Evolutionary conservation across 2,888 invertebrate species (phyloP), one percentile per base, ranked within the genome.

Genomic region (Prosopocoilus inquinatus): DNA sequence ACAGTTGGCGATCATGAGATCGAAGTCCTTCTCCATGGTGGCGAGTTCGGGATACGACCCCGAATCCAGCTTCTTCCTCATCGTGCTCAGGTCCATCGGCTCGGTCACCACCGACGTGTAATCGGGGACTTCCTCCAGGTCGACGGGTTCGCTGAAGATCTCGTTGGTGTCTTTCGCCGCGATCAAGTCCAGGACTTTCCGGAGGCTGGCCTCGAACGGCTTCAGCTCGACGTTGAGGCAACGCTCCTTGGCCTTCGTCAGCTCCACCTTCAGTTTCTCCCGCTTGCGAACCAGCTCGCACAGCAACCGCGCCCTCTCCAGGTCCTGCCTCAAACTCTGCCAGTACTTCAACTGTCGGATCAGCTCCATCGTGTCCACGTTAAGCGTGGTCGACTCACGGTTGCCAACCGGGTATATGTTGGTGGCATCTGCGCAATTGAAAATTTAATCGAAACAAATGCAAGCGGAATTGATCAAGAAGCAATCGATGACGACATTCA

Each of bases 1-100:
- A 72, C 98, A 99, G 77, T 99, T 99, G 63, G 87, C 86, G 54
- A 97, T 91, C 91, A 99, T 97, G n/a, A 97, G 82, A 68, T 89
- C 86, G 74, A 98, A 97, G 79, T 99, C 98, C 0, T 81, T 81
- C 70, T 94, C 91, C 69, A 98, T 84, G 33, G 90, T 86, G 58
- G 88, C 87, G 38, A 97, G 80, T 48, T 83, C 84, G 5, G 79
- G 77, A 74, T 94, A 94, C 49, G 81, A 76, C 46, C 84, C 84
- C 43, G 79, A 78, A 50, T 90, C 89, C 13, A 91, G 77, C 76
- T 90, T 91, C 59, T 79, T 81, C 59, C 87, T 83, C 93, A 99
- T 98, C 0, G 91, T 93, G 33, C 88, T 86, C 58, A 96, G 80
- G 77, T 94, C 94, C 91, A 95, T 95, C 0, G 95, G 95, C 53